Evolutionary conservation across 2,888 invertebrate genomes (phyloP), one percentile per base, ranked within the genome.

Genomic region (Crocallis elinguaria): DNA sequence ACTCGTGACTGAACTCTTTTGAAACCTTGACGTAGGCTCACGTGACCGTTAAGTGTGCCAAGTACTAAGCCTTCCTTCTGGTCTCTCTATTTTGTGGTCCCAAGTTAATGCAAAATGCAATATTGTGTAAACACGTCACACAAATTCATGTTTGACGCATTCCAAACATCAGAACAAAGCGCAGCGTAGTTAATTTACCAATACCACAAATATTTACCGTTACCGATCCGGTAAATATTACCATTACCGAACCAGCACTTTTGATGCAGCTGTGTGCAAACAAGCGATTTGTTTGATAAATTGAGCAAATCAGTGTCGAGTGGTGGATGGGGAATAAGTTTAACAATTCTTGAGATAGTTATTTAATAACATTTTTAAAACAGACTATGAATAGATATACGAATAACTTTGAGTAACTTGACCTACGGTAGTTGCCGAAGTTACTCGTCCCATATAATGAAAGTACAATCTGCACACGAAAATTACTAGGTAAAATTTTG

Each of bases 111-210:
- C 60, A 63, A 36, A 62, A 58, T 49, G 50, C 49, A 43, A 21
- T 71, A 66, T 67, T 67, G 63, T 63, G 66, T 73, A 75, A 77
- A 75, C 76, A 74, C 60, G 69, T 69, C 74, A 67, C 65, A 73
- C 75, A 75, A 78, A 79, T 76, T 67, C 49, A 55, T 58, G 61
- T 64, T 69, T 69, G 77, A 43, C 23, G 53, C 48, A 25, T 52
- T 68, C 69, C 68, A 69, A 75, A 68, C 65, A 23, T 60, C 44
- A 54, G 45, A 54, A 69, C 68, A 69, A 68, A 68, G 57, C 57
- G 33, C 27, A 8, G 27, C 21, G 39, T 32, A 49, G 43, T 56
- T 60, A 56, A 68, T 66, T 69, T 65, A 62, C 60, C 55, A 62
- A 58, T 60, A 60, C 41, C 42, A 60, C 6, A 64, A 56, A 61